phyloP scores from a whole-genome alignment of 2,888 invertebrate genomes.

The Hemistola chrysoprasaria region DNA sequence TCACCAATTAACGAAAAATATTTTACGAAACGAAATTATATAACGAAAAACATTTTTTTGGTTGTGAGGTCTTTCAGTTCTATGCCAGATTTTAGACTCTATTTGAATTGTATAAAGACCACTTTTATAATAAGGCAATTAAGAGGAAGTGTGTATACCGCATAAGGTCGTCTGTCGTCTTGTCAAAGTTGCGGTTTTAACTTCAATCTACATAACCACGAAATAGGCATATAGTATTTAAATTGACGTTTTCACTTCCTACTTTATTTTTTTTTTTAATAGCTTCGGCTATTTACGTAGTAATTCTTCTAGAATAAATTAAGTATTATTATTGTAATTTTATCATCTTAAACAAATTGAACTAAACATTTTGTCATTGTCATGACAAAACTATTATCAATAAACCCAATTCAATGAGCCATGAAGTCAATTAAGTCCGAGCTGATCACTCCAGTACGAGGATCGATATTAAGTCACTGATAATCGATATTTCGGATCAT shows the following conservation, averaged over 20 bases:
- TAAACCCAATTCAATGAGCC: slow-evolving; percentile 22
- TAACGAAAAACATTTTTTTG: too few species aligned
- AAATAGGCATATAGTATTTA: too few species aligned
- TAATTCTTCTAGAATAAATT: too few species aligned
- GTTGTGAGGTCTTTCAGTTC: too few species aligned
- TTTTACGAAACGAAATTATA: too few species aligned
- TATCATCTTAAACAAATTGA: not conserved
- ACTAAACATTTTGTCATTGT: slow-evolving; percentile 9
- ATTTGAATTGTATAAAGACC: slow-evolving; percentile 8
- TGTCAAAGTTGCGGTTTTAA: slow-evolving; percentile 17
- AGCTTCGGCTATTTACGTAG: too few species aligned
- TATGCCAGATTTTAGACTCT: slow-evolving; percentile 20
- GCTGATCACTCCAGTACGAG: slow-evolving; percentile 25
- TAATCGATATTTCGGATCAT: slow-evolving; percentile 34
- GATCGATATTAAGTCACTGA: slow-evolving; percentile 34
- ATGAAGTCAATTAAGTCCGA: slow-evolving; percentile 28
- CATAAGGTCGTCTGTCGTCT: slow-evolving; percentile 28
- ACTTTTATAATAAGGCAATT: slow-evolving; percentile 13
- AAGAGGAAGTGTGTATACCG: slow-evolving; percentile 28
- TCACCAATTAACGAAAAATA: slow-evolving; percentile 54
- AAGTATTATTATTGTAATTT: too few species aligned
- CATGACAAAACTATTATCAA: slow-evolving; percentile 11
- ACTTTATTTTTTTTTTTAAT: too few species aligned
- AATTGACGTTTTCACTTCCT: too few species aligned
- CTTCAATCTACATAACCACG: too few species aligned